phyloP scores from a whole-genome alignment of 2,888 invertebrate genomes.

The Habrosyne pyritoides region DNA sequence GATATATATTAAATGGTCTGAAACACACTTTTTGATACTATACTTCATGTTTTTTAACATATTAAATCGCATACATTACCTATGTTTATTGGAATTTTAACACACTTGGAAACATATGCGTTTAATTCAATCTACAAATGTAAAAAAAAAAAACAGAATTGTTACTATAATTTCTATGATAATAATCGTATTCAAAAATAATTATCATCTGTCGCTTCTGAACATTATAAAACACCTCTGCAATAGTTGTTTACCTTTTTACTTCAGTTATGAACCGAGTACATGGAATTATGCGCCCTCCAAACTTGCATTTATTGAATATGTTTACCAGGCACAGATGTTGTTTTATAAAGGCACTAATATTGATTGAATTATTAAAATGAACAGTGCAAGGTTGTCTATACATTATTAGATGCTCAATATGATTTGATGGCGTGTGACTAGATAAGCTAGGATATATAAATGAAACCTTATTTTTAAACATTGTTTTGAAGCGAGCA shows the following conservation, averaged over 20 bases:
- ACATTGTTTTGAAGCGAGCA: constrained; percentile 5
- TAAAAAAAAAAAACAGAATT: no score
- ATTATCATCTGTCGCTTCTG: no score
- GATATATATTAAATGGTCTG: no score
- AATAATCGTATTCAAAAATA: no score
- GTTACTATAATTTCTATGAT: no score
- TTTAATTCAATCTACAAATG: no score
- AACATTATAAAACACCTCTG: no score
- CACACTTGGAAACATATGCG: not conserved
- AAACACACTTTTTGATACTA: no score
- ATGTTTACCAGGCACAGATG: not conserved
- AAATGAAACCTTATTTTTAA: constrained; percentile 16
- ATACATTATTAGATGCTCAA: constrained; percentile 30
- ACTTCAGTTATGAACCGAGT: no score
- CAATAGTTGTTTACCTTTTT: no score
- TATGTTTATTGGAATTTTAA: not conserved
- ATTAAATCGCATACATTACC: not conserved
- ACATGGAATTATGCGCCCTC: not conserved
- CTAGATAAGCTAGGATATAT: constrained; percentile 55
- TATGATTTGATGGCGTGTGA: constrained; percentile 48
- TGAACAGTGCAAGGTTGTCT: constrained; percentile 12
- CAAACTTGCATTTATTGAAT: not conserved
- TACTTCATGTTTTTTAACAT: not conserved
- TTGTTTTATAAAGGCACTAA: constrained; percentile 1
- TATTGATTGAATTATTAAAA: constrained; percentile 11